Evolutionary conservation across 2,888 invertebrate species (phyloP), one percentile per base, ranked within the genome.

Genomic region (Agonum fuliginosum): DNA sequence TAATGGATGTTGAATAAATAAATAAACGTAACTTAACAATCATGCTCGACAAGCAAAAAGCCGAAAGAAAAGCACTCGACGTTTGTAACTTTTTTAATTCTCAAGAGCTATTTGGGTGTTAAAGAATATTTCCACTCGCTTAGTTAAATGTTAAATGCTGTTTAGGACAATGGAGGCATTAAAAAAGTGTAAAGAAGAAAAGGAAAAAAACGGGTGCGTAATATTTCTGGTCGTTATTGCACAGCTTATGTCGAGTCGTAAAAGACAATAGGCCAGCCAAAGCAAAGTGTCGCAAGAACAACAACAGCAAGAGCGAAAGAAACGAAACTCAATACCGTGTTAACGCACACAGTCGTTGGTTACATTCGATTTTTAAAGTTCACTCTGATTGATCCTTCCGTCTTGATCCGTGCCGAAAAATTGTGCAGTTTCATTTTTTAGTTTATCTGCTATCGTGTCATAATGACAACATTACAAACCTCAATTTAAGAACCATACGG

Each of bases 191-290:
- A 30, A 30, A 62, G 30, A 27, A 17, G 14, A 30, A 62, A 62
- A 30, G 30, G 10, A 62, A 62, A 62, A 30, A 30, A 62, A 62
- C 58, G 58, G 17, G 58, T 62, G 58, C 58, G 58, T 62, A 62
- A 62, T 62, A 62, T 30, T 62, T 62, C 30, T 62, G 58, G 30
- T 62, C 58, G 58, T 62, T 62, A 62, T 62, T 62, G 58, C 58
- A 62, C 30, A 62, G 58, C 58, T 62, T 62, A 62, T 30, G 58
- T 62, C 30, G 58, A 62, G 58, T 62, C 58, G 58, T 62, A 62
- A 62, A 62, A 62, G 58, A 62, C 58, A 62, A 62, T 62, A 62
- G 58, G 30, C 58, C 30, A 62, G 58, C 58, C 58, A 62, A 62
- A 62, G 58, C 58, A 30, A 62, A 62, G 30, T 62, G 58, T 62